Base-by-base conservation (phyloP, 23 tunicate genomes). In the Halocynthia roretzi region DNA sequence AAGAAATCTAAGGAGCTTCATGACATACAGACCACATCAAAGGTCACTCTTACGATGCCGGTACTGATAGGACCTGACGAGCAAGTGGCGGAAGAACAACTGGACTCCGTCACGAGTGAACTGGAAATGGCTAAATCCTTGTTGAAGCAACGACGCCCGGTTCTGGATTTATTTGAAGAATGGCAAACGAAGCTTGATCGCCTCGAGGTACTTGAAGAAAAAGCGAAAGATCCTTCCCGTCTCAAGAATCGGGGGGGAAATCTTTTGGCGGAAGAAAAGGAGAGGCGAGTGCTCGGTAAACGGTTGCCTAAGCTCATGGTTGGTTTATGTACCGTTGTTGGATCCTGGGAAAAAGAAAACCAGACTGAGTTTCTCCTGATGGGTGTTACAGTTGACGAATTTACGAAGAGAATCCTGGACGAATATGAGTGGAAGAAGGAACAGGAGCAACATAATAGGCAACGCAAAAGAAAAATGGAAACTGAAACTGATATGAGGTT, bases 141-240 rank as follows among this genome's bases (percentile, higher is more conserved):
- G 31, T 48, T 65, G 10, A 1, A 65, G 18, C 0, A 48, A 8
- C 15, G 70, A 15, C 17, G 9, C 1, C 70, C 70, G 9, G 31
- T 65, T 65, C 31, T 65, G 31, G 70, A 65, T 9, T 5, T 20
- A 65, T 11, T 65, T 8, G 22, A 65, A 20, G 22, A 44, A 10
- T 65, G 70, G 70, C 22, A 15, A 65, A 48, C 22, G 49, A 65
- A 9, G 70, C 49, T 65, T 15, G 31, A 65, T 5, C 49, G 31
- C 49, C 31, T 65, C 5, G 18, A 65, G 18, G 70, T 48, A 65
- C 18, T 65, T 15, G 70, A 44, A 15, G 31, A 20, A 44, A 65
- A 65, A 65, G 70, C 70, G 17, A 65, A 65, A 65, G 70, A 65
- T 15, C 70, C 70, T 10, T 65, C 70, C 18, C 70, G 70, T 11